These are phyloP conservation scores for Bubo blakistoni DNA, from an alignment of 2,113 vertebrate species.

Conservation along the genomic window DNA sequence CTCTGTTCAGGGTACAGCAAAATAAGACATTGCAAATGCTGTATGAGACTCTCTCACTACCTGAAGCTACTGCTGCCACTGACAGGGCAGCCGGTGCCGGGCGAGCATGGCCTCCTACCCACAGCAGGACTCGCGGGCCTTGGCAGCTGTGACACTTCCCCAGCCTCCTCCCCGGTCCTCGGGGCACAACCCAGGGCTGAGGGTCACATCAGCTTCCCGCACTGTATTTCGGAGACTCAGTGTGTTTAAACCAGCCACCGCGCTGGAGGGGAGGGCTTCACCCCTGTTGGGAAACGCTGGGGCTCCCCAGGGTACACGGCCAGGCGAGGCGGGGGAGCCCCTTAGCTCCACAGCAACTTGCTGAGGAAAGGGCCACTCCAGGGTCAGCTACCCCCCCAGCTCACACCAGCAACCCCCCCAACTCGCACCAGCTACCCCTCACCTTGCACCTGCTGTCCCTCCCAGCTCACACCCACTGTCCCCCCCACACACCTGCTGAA, in stretches of 20 bases:
- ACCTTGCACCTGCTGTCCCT: accelerated
- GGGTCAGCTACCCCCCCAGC: accelerated
- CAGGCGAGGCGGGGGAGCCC: accelerated
- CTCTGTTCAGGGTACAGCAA: background rate
- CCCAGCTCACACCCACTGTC: no score
- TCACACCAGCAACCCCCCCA: no score
- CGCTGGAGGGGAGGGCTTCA: background rate
- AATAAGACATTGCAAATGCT: background rate
- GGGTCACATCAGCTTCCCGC: accelerated
- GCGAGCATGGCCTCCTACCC: accelerated
- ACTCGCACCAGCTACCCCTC: accelerated
- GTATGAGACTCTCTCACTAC: no score
- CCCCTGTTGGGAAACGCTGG: accelerated
- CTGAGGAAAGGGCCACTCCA: accelerated
- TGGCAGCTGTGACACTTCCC: background rate
- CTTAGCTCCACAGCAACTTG: background rate
- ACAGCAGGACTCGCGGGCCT: accelerated
- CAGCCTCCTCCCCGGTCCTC: accelerated
- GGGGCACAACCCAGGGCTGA: background rate
- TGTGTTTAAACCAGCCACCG: accelerated
- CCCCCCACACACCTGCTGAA: no score
- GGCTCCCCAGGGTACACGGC: accelerated
- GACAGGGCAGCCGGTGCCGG: accelerated
- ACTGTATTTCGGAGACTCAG: accelerated
- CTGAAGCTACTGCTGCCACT: no score